These are phyloP conservation scores for Centropristis striata DNA, from an alignment of 2,113 vertebrate species.

Conservation along the genomic window DNA sequence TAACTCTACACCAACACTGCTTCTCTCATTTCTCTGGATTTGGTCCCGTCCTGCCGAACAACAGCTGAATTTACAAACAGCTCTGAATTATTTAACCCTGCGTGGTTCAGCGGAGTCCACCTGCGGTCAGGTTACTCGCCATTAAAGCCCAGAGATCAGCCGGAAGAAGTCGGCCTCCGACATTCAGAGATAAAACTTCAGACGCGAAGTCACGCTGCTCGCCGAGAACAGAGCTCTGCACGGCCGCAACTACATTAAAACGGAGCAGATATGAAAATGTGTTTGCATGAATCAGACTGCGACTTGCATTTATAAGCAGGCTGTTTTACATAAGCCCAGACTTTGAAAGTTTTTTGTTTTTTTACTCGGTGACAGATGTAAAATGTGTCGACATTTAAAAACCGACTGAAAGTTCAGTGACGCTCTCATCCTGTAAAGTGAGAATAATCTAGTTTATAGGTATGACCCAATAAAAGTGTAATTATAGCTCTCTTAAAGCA, in stretches of 20 bases:
- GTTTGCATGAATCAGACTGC: constrained; percentile 54
- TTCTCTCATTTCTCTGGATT: constrained; percentile 68
- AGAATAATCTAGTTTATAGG: constrained; percentile 7
- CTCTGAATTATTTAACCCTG: constrained; percentile 79
- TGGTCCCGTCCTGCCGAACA: constrained; percentile 43
- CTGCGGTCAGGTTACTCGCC: constrained; percentile 66
- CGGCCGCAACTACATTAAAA: not conserved
- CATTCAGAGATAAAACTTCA: constrained; percentile 3
- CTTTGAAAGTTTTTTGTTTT: constrained; percentile 3
- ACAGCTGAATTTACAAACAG: constrained; percentile 76
- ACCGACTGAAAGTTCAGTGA: not conserved
- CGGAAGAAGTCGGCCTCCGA: not conserved
- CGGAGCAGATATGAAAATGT: constrained; percentile 17
- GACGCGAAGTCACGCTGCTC: constrained; percentile 9
- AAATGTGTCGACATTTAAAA: constrained; percentile 5
- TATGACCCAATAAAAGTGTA: constrained; percentile 27
- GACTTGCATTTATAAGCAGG: constrained; percentile 29
- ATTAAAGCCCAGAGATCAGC: constrained; percentile 42
- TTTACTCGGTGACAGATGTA: constrained; percentile 19
- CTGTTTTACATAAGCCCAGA: constrained; percentile 48
- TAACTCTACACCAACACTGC: constrained; percentile 52
- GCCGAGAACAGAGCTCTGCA: constrained; percentile 1
- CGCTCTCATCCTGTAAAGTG: constrained; percentile 14
- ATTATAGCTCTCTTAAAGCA: constrained; percentile 23
- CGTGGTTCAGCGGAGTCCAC: constrained; percentile 37